phyloP scores from a whole-genome alignment of 2,113 vertebrate species.

The Ictidomys tridecemlineatus region DNA sequence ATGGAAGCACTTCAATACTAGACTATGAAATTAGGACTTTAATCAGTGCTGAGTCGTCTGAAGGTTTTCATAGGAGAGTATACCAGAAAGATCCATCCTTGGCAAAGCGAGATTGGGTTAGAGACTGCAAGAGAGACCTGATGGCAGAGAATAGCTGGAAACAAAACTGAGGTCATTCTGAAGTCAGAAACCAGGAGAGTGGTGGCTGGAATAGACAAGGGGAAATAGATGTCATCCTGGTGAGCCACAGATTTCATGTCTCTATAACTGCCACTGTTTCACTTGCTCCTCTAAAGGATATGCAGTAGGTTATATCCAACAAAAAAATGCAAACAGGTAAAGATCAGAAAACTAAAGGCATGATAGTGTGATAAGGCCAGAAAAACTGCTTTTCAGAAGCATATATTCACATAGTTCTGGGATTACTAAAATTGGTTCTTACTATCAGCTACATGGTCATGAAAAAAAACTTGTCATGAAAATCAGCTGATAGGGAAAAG shows the following conservation, averaged over 20 bases:
- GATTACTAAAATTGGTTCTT: not conserved
- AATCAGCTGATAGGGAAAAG: not conserved
- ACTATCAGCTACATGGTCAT: not conserved
- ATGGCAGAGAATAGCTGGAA: not conserved
- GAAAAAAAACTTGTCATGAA: conserved; percentile 15
- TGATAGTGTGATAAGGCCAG: not conserved
- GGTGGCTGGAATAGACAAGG: not conserved
- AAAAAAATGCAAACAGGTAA: not conserved
- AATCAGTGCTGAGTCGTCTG: not conserved
- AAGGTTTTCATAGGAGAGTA: not conserved
- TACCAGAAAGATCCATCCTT: not conserved
- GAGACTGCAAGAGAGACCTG: not conserved
- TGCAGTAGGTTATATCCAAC: not conserved
- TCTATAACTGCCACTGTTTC: not conserved
- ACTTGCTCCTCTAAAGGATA: not conserved
- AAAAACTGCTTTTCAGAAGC: not conserved
- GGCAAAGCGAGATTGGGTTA: not conserved
- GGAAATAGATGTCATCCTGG: not conserved
- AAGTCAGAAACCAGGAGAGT: not conserved
- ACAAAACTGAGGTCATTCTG: not conserved
- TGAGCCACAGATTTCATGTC: not conserved
- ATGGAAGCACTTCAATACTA: not conserved
- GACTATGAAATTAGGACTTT: not conserved
- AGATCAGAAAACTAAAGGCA: not conserved
- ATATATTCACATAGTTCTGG: conserved; percentile 9